phyloP scores from a whole-genome alignment of 2,797 vertebrate species.

The Pterois miles region DNA sequence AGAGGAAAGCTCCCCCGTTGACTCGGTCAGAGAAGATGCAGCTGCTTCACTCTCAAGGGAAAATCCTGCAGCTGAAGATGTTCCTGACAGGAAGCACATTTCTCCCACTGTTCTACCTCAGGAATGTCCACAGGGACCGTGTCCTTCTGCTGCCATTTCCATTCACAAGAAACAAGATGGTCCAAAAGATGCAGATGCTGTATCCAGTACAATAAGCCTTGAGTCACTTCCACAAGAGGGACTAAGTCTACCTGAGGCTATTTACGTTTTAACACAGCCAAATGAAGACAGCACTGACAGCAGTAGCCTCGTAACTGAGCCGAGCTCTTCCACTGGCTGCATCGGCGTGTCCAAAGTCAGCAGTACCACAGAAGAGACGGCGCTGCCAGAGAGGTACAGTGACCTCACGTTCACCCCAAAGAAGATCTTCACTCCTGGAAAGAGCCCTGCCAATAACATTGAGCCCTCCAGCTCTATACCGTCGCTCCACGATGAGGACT shows the following conservation, averaged over 20 bases:
- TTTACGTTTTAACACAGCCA: slow-evolving; percentile 56
- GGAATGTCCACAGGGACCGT: background rate
- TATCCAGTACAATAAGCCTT: slow-evolving; percentile 78
- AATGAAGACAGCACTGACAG: slow-evolving; percentile 10
- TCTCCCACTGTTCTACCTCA: background rate
- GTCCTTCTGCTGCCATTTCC: slow-evolving; percentile 21
- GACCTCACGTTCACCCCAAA: slow-evolving; percentile 44
- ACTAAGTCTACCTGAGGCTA: slow-evolving; percentile 67
- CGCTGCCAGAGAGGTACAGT: background rate
- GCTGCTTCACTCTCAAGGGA: background rate
- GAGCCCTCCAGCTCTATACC: slow-evolving; percentile 64
- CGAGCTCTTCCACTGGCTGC: slow-evolving; percentile 36
- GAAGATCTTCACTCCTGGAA: slow-evolving; percentile 66
- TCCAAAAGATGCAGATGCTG: slow-evolving; percentile 67
- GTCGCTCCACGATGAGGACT: slow-evolving; percentile 89
- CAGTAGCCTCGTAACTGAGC: background rate
- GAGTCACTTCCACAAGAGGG: slow-evolving; percentile 68
- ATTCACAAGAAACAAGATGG: slow-evolving; percentile 20
- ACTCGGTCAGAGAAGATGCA: slow-evolving; percentile 14
- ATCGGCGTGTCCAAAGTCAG: slow-evolving; percentile 65
- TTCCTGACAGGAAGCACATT: background rate
- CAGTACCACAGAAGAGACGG: slow-evolving; percentile 64
- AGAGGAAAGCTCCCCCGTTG: slow-evolving; percentile 4
- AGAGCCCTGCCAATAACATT: slow-evolving; percentile 50
- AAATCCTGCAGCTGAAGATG: background rate